These are phyloP conservation scores for Eristalis pertinax DNA, from an alignment of 2,888 invertebrate genomes.

Conservation along the genomic window DNA sequence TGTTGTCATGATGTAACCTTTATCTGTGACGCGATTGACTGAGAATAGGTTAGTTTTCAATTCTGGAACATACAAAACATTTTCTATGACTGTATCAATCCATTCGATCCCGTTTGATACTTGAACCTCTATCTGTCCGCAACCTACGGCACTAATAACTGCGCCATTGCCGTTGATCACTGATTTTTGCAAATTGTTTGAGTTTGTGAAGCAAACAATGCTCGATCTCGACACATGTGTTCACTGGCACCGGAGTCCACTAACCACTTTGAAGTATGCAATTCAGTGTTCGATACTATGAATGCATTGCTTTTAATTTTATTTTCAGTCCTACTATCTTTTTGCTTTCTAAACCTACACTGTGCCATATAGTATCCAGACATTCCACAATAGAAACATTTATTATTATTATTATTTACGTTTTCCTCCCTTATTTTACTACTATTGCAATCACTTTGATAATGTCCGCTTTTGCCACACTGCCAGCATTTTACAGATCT, in stretches of 20 bases:
- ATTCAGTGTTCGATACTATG: neutral
- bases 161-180: neutral
- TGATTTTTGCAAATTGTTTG: neutral
- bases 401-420: neutral
- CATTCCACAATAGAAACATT: slow-evolving; percentile 4
- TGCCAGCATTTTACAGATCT: neutral
- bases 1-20: neutral
- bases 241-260: neutral
- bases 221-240: neutral
- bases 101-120: neutral
- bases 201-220: neutral
- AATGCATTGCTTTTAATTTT: neutral
- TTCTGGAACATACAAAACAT: slow-evolving; percentile 11
- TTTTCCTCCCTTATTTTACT: slow-evolving; percentile 7
- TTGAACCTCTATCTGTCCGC: slow-evolving; percentile 6
- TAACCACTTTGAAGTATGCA: neutral
- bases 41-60: neutral
- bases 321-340: neutral
- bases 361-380: neutral
- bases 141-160: neutral
- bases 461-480: neutral
- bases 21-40: neutral
- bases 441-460: slow-evolving; percentile 5
- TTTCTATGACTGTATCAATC: slow-evolving; percentile 4
- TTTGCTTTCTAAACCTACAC: neutral